A percentile compares a stretch with the other conserved stretches of the same genome.
Evolutionary conservation across 2,888 invertebrate genomes (phyloP).

Genomic region (Tenthredo scrophulariae): DNA sequence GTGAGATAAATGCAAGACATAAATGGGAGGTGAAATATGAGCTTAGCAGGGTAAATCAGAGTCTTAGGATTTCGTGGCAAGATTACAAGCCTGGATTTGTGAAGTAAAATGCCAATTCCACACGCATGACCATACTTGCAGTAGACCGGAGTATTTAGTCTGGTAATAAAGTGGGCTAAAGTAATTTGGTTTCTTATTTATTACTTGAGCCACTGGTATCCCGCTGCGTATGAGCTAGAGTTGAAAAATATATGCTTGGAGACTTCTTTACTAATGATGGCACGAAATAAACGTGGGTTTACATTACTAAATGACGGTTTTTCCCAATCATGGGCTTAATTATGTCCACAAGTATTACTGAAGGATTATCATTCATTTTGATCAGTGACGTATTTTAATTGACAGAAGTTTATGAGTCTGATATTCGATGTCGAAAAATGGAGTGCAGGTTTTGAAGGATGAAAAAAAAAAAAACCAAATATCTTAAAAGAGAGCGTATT

Average conservation of each 20-base stretch:
- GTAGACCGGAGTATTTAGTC: slow-evolving; percentile 15
- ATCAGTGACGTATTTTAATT: not conserved
- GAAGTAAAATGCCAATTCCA: slow-evolving; percentile 28
- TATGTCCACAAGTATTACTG: not conserved
- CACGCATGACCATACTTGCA: not conserved
- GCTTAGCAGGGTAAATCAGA: not conserved
- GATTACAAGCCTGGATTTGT: not conserved
- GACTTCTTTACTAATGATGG: slow-evolving; percentile 7
- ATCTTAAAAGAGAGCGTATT: slow-evolving; percentile 20
- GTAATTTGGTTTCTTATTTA: slow-evolving; percentile 26
- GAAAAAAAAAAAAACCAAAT: not conserved
- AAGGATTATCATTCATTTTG: not conserved
- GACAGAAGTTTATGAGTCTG: not conserved
- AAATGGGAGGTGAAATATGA: not conserved
- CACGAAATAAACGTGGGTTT: not conserved
- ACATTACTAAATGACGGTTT: slow-evolving; percentile 9
- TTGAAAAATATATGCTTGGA: slow-evolving; percentile 14
- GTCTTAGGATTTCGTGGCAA: not conserved
- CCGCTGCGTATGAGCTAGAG: not conserved
- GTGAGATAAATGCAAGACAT: not conserved
- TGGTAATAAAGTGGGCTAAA: slow-evolving; percentile 22
- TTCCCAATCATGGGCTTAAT: not conserved
- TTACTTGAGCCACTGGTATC: slow-evolving; percentile 22
- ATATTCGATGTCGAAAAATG: not conserved
- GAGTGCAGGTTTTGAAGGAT: not conserved